Evolutionary conservation across 2,888 invertebrate species (phyloP), one percentile per base, ranked within the genome.

Genomic region (Philaethria dido): DNA sequence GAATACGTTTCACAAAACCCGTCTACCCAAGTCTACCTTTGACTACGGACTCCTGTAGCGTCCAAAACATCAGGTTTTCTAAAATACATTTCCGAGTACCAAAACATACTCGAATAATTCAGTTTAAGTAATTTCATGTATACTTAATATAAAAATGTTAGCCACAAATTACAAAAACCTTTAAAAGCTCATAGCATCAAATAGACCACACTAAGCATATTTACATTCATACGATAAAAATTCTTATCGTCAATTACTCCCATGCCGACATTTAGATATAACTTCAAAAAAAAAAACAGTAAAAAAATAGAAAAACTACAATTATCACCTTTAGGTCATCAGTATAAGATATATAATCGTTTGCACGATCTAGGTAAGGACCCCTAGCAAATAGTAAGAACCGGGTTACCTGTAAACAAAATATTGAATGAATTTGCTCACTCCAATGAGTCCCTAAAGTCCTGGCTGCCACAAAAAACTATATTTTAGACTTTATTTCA

Each of bases 391-490:
- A 69, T 61, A 66, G 47, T n/a, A 52, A 52, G 39, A 64, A 55
- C 60, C 20, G 69, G 47, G 50, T 63, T 66, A 69, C 60, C 60
- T 63, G 66, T 63, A 63, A 66, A 63, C 66, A 66, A 63, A 69
- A 69, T 63, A 69, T 63, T 59, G 47, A 66, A 69, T 65, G 39
- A 62, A 54, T 39, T 20, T 18, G 20, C 50, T 11, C 14, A 66
- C 45, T 16, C 36, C 59, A 54, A 61, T 64, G 64, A 64, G 29
- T 48, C 64, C 54, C 47, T 33, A 14, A 59, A 16, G 64, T 22
- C 22, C 39, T 33, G 4, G 13, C 14, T 50, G 9, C 8, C 29
- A 18, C 3, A 45, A 60, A 57, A 45, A 48, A 50, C 18, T 52
- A 48, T 5, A 65, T 60, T 65, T 42, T 60, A 18, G 22, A 52